Evolutionary conservation across 2,888 invertebrate species (phyloP).

Genomic region (Leucophenga montana): DNA sequence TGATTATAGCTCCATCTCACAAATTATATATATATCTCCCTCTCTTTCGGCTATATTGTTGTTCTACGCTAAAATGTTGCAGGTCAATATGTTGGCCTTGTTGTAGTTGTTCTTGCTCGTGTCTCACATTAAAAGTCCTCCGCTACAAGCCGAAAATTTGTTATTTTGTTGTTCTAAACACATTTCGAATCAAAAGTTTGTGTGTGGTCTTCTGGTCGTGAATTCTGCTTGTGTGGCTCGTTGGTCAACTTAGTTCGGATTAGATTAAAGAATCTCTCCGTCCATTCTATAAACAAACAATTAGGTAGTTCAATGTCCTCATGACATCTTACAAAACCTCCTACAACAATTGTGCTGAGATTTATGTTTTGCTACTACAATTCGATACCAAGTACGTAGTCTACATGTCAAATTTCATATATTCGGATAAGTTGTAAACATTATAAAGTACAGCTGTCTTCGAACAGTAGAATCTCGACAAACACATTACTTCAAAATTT

Average conservation of each 20-base stretch:
- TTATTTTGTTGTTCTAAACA: not conserved
- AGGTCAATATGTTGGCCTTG: not conserved
- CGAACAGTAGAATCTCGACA: no score
- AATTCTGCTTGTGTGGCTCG: not conserved
- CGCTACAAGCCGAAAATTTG: conserved; percentile 15
- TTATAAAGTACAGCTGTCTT: no score
- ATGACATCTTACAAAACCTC: no score
- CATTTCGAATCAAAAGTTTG: not conserved
- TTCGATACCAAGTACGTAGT: no score
- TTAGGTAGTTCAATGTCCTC: no score
- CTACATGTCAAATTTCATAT: no score
- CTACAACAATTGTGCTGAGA: no score
- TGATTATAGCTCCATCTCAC: conserved; percentile 11
- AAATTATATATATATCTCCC: not conserved
- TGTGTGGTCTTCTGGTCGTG: not conserved
- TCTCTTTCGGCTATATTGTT: not conserved
- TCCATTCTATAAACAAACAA: no score
- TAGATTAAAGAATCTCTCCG: no score
- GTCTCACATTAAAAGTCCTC: conserved; percentile 21
- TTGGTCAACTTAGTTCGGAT: not conserved
- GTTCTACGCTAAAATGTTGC: not conserved
- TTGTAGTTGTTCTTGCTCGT: not conserved
- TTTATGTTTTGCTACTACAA: no score
- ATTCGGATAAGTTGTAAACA: no score
- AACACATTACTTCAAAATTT: no score